Evolutionary conservation across 2,797 vertebrate species (phyloP).

Genomic region (Pyrocephalus nanus): DNA sequence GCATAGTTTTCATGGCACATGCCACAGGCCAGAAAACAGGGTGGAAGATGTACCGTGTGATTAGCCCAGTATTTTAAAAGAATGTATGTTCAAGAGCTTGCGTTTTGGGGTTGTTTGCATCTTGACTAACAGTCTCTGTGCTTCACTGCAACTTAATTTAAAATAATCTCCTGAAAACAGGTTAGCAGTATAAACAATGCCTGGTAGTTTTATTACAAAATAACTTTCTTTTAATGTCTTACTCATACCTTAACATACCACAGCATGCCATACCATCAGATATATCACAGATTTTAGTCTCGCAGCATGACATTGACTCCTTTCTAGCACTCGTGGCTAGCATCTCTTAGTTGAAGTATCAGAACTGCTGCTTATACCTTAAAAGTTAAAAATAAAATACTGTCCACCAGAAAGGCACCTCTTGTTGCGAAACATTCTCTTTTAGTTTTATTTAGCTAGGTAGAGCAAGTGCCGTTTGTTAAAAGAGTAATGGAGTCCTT

Average conservation of each 20-base stretch:
- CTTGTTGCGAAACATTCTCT: background rate
- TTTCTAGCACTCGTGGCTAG: background rate
- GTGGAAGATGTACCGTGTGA: background rate
- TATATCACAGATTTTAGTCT: background rate
- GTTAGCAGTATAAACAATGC: background rate
- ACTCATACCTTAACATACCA: background rate
- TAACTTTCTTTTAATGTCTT: background rate
- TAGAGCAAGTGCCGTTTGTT: constrained; percentile 46
- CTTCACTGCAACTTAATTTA: background rate
- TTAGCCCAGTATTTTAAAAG: background rate
- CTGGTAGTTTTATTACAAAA: constrained; percentile 1
- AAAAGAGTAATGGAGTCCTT: constrained; percentile 49
- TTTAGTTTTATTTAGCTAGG: constrained; percentile 18
- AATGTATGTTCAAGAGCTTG: background rate
- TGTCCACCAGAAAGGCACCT: background rate
- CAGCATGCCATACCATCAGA: background rate
- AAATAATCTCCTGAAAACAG: background rate
- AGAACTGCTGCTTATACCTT: background rate
- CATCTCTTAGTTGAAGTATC: background rate
- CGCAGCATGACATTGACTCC: background rate
- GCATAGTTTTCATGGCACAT: background rate
- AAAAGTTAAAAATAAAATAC: background rate
- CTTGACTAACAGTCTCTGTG: background rate
- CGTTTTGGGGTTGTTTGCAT: background rate
- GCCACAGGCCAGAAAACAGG: background rate